Evolutionary conservation across 2,797 vertebrate genomes (phyloP).

Genomic region (Acipenser oxyrinchus): DNA sequence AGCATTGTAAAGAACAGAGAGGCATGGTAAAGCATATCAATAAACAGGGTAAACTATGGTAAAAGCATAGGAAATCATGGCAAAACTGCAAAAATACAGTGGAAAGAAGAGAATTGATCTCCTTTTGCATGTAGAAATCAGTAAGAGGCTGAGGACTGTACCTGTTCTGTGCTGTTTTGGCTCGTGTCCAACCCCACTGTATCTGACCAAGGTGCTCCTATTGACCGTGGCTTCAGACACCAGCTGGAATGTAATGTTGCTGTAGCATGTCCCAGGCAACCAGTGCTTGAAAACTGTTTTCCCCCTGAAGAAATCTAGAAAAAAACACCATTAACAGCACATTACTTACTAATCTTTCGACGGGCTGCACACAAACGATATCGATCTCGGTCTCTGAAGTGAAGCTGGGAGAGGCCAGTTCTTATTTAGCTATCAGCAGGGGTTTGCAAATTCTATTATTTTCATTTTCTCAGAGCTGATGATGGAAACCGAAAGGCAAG

Average conservation of each 20-base stretch:
- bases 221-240: conserved; percentile 82
- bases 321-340: conserved; percentile 15
- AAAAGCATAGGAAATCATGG: too few species aligned
- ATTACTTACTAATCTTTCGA: conserved; percentile 72
- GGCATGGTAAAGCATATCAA: too few species aligned
- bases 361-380: conserved; percentile 29
- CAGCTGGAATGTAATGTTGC: conserved; percentile 86
- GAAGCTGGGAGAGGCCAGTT: too few species aligned
- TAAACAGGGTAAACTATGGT: too few species aligned
- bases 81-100: too few species aligned
- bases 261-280: conserved; percentile 86
- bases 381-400: too few species aligned
- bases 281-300: conserved; percentile 93
- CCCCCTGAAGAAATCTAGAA: conserved; percentile 79
- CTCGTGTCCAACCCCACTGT: conserved; percentile 71
- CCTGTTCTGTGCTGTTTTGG: conserved; percentile 81
- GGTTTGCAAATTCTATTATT: too few species aligned
- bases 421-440: too few species aligned
- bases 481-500: too few species aligned
- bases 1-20: too few species aligned
- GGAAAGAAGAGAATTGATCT: too few species aligned
- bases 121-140: neutral
- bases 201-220: conserved; percentile 67
- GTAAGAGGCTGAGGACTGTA: conserved; percentile 31
- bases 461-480: too few species aligned